Base-by-base conservation (phyloP, 2,797 vertebrate species). In the Tenualosa thibaudeaui region DNA sequence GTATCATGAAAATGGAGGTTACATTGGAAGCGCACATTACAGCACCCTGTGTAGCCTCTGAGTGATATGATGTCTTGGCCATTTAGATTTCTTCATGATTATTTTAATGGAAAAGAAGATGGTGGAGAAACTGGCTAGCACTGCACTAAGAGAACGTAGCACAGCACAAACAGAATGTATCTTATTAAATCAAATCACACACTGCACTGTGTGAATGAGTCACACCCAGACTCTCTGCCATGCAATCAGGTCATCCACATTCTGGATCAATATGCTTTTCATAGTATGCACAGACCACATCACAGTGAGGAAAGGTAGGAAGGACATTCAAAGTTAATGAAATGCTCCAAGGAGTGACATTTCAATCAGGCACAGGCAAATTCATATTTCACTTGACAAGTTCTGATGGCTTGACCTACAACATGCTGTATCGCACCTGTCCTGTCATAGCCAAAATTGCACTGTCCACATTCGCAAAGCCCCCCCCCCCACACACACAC, bases 261-360 rank as follows among this genome's bases (percentile, higher is more conserved):
- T 40, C 40, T 8, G 40, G 71, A 78, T 78, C 37, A 78, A 78
- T 78, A 78, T 40, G 5, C 37, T 43, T 78, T 46, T 43, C 40
- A 78, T 78, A 78, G 19, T 40, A 78, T 40, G 19, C 17, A 22
- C 17, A 43, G 37, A 43, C 22, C 40, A 15, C 71, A 43, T 78
- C 71, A 78, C 46, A 78, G 71, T 43, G 71, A 22, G 8, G 37
- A 78, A 22, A 46, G 68, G 37, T 10, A 7, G 10, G 71, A 78
- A 78, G 40, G 71, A 78, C 71, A 78, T 78, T 46, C 71, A 78
- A 78, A 78, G 71, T 78, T 78, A 78, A 78, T 78, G 71, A 78
- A 78, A 78, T 46, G 71, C 71, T 78, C 71, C 71, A 46, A 78
- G 71, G 65, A 78, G 40, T 78, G 71, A 78, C 71, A 78, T 78